A percentile compares a stretch with the other conserved stretches of the same genome.
Evolutionary conservation across 2,113 vertebrate genomes (phyloP).

Genomic region (Leptosomus discolor): DNA sequence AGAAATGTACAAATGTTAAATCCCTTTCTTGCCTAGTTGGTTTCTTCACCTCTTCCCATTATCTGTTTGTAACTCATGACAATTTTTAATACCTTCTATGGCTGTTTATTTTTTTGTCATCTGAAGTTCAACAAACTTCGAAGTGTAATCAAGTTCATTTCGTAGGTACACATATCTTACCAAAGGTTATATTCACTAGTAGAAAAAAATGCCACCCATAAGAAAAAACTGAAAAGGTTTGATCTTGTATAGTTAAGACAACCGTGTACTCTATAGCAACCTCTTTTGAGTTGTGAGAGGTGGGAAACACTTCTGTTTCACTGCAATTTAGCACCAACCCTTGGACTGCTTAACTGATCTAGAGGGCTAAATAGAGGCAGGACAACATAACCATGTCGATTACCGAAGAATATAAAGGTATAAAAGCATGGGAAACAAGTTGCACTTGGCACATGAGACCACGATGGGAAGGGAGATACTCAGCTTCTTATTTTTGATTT

Average conservation of each 20-base stretch:
- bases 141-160: neutral
- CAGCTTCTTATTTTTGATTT: neutral
- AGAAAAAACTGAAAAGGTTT: neutral
- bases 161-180: neutral
- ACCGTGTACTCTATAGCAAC: neutral
- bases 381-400: neutral
- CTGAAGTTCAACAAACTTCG: neutral
- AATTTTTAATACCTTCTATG: neutral
- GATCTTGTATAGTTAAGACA: neutral
- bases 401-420: neutral
- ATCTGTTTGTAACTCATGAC: neutral
- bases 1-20: neutral
- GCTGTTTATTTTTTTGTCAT: neutral
- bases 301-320: neutral
- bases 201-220: neutral
- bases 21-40: neutral
- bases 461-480: neutral
- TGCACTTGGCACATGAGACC: neutral
- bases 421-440: neutral
- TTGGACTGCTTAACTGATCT: neutral
- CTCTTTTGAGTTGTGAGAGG: neutral
- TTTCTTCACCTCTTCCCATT: neutral
- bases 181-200: neutral
- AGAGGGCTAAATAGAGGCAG: neutral
- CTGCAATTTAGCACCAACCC: neutral